Evolutionary conservation across 2,113 vertebrate genomes (phyloP), one percentile per base, ranked within the genome.

Genomic region (Stomatorhinus ivindoensis): DNA sequence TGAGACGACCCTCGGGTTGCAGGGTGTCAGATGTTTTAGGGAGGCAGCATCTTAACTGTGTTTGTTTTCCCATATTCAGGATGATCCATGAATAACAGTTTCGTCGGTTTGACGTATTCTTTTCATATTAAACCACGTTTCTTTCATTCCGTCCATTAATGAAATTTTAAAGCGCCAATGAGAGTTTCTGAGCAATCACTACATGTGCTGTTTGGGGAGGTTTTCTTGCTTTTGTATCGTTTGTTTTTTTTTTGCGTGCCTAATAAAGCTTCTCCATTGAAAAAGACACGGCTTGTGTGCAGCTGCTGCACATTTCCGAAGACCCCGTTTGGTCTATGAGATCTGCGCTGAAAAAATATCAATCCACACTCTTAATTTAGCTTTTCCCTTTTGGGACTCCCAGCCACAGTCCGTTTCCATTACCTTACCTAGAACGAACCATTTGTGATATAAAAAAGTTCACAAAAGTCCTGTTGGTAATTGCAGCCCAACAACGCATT

Each of bases 301-400:
- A 42, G 35, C 61, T 69, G 61, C 61, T 83, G 80, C 80, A 46
- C 42, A 42, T 27, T 46, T 48, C 82, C 46, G 39, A 85, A n/a
- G 24, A 39, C 42, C 73, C 82, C 24, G n/a, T 48, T n/a, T 85
- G 46, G 44, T 48, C 21, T 47, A n/a, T n/a, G 82, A 48, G 42
- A n/a, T 19, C 65, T 91, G 88, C 91, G 93, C 47, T 46, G 61
- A 93, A 93, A 93, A 94, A 92, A 88, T 91, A 91, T 94, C 92
- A 94, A 95, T 92, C 90, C 87, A 65, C 48, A 53, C 39, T 87
- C 90, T 90, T 90, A 90, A 90, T 91, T 86, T 82, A 90, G 90
- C 53, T 48, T 93, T 92, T 89, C 92, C 93, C 95, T 94, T 96
- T 95, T 95, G 91, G 88, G 92, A 92, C 80, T 46, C 46, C n/a